Evolutionary conservation across 2,797 vertebrate species (phyloP), one percentile per base, ranked within the genome.

Genomic region (Gallirallus australis): DNA sequence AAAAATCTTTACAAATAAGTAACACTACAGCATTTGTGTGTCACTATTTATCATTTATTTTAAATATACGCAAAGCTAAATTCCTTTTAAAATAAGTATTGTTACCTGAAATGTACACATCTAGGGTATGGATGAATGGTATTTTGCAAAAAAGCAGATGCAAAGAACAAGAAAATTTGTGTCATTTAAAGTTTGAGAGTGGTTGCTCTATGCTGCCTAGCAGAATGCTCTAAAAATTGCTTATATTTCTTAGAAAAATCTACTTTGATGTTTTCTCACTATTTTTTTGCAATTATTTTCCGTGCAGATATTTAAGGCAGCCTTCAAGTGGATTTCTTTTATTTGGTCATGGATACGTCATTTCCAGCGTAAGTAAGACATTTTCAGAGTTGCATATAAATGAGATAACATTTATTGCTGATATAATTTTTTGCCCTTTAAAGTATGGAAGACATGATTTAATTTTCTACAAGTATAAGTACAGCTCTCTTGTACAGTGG

Each of bases 101-200:
- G 18, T 24, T 66, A 11, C 20, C 24, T 42, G 66, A 71, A 93
- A 82, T 3, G 3, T 9, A 68, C 25, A 59, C 4, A 48, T 4
- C 2, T 1, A 37, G 8, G 6, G 7, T 65, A 82, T 23, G 11
- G 16, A 65, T 25, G 35, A 61, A 45, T 7, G 0, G 0, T 6
- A 12, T 24, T 69, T 59, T 48, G 12, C 35, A 80, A 80, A 73
- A 73, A 85, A 45, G 21, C 7, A 50, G 30, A 35, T 42, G 12
- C 11, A 14, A 87, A 89, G 42, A 50, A 3, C 4, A 13, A 54
- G 39, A 82, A 91, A 72, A 2, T 28, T 23, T 20, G 23, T 23
- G 15, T 25, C 10, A 63, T 52, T 76, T 65, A 31, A 80, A 77
- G 30, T 75, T 65, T 72, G 40, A 69, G 15, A 79, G 33, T 10